Percentiles rank a stretch among this genome's conserved stretches.
Evolutionary conservation across 2,888 invertebrate genomes (phyloP).

Genomic region (Ischnus inquisitorius): DNA sequence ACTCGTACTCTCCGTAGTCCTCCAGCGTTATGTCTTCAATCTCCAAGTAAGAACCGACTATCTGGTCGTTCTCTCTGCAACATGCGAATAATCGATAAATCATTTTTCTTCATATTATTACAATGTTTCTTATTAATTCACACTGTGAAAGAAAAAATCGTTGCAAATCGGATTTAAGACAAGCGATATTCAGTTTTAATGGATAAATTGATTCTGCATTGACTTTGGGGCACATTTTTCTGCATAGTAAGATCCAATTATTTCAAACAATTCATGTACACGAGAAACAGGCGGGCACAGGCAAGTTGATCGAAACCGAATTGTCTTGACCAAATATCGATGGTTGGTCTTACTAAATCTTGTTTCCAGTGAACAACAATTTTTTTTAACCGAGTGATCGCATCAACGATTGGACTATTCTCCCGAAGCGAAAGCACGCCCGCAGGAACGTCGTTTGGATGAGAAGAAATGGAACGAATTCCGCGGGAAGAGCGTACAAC

Average conservation of each 20-base stretch:
- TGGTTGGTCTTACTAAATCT: too few relatives aligned
- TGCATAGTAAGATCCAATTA: too few relatives aligned
- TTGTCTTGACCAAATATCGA: too few relatives aligned
- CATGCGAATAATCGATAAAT: slow-evolving; percentile 9
- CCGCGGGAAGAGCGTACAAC: background rate
- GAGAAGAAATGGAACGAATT: slow-evolving; percentile 27
- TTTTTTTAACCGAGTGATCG: too few relatives aligned
- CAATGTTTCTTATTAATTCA: too few relatives aligned
- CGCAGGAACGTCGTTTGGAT: slow-evolving; percentile 1
- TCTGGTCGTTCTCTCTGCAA: slow-evolving; percentile 90
- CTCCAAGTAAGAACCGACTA: slow-evolving; percentile 90
- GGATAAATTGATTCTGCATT: slow-evolving; percentile 15
- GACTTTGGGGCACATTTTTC: too few relatives aligned
- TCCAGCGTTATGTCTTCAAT: slow-evolving; percentile 88
- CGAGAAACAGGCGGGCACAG: too few relatives aligned
- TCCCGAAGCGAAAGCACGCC: slow-evolving; percentile 24
- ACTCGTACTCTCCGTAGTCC: slow-evolving; percentile 91
- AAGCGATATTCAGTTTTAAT: too few relatives aligned
- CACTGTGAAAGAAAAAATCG: too few relatives aligned
- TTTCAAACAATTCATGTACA: too few relatives aligned
- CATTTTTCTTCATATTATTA: background rate
- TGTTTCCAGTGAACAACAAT: too few relatives aligned
- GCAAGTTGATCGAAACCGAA: too few relatives aligned
- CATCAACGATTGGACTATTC: background rate
- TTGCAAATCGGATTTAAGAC: background rate